Conservation (phyloP, 2,888 invertebrate genomes). For the Latrodectus elegans region DNA sequence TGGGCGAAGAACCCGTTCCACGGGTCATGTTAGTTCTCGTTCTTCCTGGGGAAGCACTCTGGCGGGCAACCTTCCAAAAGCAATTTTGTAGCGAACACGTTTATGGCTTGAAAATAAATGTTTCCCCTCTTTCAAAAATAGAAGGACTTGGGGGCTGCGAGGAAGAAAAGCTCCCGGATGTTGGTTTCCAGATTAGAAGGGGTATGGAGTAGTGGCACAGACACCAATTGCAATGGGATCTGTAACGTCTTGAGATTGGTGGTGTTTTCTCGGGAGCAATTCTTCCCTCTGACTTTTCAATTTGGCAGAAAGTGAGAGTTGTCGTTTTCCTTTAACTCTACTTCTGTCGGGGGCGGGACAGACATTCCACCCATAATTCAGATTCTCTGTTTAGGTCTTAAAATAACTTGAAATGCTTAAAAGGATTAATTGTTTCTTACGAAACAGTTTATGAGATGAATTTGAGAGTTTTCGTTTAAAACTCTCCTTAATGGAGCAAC, state of each 20-base stretch:
- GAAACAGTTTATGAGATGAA: too few relatives aligned
- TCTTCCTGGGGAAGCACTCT: constrained; percentile 6
- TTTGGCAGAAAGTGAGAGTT: too few relatives aligned
- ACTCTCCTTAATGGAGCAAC: too few relatives aligned
- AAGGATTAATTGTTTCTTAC: too few relatives aligned
- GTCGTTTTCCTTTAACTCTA: too few relatives aligned
- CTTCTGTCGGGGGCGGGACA: too few relatives aligned
- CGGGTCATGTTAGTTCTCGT: background rate
- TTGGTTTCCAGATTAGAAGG: constrained; percentile 11
- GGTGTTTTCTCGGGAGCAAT: too few relatives aligned
- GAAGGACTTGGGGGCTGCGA: constrained; percentile 1
- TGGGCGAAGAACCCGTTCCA: background rate
- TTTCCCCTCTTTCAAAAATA: constrained; percentile 51
- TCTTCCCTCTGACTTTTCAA: too few relatives aligned
- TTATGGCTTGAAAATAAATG: constrained; percentile 32
- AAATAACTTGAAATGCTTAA: too few relatives aligned
- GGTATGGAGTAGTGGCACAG: constrained; percentile 9
- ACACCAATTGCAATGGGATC: background rate
- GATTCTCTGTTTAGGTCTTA: too few relatives aligned
- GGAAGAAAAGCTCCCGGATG: constrained; percentile 51
- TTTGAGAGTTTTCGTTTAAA: too few relatives aligned
- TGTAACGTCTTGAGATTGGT: constrained; percentile 1
- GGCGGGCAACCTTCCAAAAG: constrained; percentile 49
- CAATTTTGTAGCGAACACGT: constrained; percentile 52
- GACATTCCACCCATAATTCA: too few relatives aligned